A percentile compares a stretch with the other conserved stretches of the same genome.
These are phyloP conservation scores for Meles meles DNA, from an alignment of 2,113 vertebrate genomes.

Conservation along the genomic window DNA sequence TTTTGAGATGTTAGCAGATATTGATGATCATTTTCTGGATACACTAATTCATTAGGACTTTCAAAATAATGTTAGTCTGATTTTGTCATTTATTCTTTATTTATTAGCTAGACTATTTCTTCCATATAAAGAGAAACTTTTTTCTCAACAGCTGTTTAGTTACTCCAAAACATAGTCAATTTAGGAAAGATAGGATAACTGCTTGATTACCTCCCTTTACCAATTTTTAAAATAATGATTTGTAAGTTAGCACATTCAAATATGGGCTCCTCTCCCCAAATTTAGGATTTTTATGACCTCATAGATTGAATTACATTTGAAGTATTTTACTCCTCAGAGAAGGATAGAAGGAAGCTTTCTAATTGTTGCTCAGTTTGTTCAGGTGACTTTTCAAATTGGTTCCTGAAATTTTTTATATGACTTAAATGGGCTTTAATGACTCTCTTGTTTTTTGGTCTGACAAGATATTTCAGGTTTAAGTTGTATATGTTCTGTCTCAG, in stretches of 20 bases:
- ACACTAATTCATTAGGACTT: not conserved
- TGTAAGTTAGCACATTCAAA: not conserved
- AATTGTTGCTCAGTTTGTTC: not conserved
- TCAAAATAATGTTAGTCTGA: not conserved
- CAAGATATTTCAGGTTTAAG: not conserved
- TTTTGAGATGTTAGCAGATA: not conserved
- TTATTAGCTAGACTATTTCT: not conserved
- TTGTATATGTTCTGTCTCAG: not conserved
- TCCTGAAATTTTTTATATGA: not conserved
- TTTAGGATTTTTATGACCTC: not conserved
- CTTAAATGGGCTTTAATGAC: not conserved
- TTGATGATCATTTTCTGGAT: not conserved
- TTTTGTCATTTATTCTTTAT: slow-evolving; percentile 13
- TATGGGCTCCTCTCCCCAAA: not conserved
- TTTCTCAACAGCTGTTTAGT: not conserved
- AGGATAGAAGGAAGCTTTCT: not conserved
- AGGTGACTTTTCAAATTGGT: not conserved
- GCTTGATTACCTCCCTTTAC: not conserved
- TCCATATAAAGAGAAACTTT: not conserved
- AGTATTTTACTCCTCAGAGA: slow-evolving; percentile 16
- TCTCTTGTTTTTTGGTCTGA: not conserved
- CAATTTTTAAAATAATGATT: slow-evolving; percentile 14
- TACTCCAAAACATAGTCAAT: not conserved
- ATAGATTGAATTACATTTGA: not conserved
- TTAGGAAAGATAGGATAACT: not conserved